These are phyloP conservation scores for Julus scandinavius DNA, from an alignment of 2,888 invertebrate species.

Conservation along the genomic window DNA sequence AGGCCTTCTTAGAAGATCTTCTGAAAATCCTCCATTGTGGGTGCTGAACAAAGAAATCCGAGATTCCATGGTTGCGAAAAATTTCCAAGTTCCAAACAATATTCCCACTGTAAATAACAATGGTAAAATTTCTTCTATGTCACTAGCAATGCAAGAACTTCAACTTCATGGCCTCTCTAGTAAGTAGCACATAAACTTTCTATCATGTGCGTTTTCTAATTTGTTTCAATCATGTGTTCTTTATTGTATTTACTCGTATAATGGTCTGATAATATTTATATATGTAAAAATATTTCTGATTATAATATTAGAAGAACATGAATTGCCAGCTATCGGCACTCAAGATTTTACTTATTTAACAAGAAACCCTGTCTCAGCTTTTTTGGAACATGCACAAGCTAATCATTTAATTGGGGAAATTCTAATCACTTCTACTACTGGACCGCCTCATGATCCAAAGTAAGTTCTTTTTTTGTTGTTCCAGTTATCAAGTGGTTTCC, in stretches of 20 bases:
- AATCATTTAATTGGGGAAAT: slow-evolving; percentile 64
- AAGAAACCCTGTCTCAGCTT: slow-evolving; percentile 67
- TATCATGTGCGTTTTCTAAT: too few species aligned
- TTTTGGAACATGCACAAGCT: slow-evolving; percentile 67
- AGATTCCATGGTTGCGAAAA: not conserved
- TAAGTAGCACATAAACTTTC: not conserved
- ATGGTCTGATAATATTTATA: not conserved
- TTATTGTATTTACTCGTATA: too few species aligned
- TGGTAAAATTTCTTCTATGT: not conserved
- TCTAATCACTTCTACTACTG: slow-evolving; percentile 64
- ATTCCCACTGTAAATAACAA: not conserved
- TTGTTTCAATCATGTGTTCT: too few species aligned
- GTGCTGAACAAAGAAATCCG: slow-evolving; percentile 44
- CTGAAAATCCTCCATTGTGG: slow-evolving; percentile 58
- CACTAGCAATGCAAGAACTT: not conserved
- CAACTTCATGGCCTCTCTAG: not conserved
- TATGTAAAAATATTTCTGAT: not conserved
- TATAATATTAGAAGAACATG: not conserved
- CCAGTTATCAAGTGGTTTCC: not conserved
- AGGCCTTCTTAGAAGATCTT: slow-evolving; percentile 57
- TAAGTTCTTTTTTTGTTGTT: slow-evolving; percentile 59
- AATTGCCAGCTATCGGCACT: not conserved
- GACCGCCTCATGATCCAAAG: slow-evolving; percentile 66
- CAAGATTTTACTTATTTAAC: slow-evolving; percentile 62
- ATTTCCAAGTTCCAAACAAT: not conserved